Percentiles rank a stretch among this genome's conserved stretches.
Conservation (phyloP, 2,888 invertebrate species). For the Sminthurinus aureus region DNA sequence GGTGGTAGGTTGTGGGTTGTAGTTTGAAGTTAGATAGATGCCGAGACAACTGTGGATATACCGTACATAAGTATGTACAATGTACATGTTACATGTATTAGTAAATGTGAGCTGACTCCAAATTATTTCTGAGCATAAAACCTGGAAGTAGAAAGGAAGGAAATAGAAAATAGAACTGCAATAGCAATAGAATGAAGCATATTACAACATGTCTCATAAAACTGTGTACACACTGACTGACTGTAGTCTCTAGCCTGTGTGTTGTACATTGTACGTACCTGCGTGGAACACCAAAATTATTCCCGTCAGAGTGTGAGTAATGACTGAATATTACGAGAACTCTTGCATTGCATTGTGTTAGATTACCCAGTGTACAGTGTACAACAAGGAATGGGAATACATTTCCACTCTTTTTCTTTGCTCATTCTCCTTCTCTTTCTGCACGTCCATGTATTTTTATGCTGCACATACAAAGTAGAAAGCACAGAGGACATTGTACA, state of each 20-base stretch:
- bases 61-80: too few relatives aligned
- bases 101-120: neutral
- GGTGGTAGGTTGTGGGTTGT: neutral
- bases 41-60: too few relatives aligned
- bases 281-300: slow-evolving; percentile 41
- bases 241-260: neutral
- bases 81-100: too few relatives aligned
- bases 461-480: too few relatives aligned
- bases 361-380: slow-evolving; percentile 14
- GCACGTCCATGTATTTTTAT: too few relatives aligned
- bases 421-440: too few relatives aligned
- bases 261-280: slow-evolving; percentile 7
- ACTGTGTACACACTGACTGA: neutral
- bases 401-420: too few relatives aligned
- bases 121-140: neutral
- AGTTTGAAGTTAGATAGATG: too few relatives aligned
- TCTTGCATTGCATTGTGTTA: slow-evolving; percentile 35
- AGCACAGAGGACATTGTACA: too few relatives aligned
- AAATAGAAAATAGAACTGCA: neutral
- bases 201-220: neutral
- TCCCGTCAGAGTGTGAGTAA: slow-evolving; percentile 48
- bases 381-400: too few relatives aligned
- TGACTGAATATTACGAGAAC: slow-evolving; percentile 43
- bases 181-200: neutral
- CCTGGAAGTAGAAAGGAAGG: neutral